Base-by-base conservation (phyloP, 1,140 invertebrate species). In the Diploscapter pachys region DNA sequence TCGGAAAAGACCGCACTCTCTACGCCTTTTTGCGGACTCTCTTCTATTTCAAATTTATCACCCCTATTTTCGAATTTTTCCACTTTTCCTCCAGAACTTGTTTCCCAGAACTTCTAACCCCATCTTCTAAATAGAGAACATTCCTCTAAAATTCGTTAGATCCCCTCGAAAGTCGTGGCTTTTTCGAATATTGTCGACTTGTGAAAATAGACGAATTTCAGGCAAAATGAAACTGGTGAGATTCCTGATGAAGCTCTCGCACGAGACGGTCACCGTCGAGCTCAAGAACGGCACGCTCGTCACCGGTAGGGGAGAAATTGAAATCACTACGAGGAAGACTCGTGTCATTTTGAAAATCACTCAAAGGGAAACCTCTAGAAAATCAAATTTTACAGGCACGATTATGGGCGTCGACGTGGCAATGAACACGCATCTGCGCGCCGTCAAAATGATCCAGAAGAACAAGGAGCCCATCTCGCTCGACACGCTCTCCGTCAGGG, bases 211-310 rank as follows among this genome's bases (percentile, higher is more conserved):
- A 31, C 31, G 31, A 66, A 61, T 74, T 70, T 5, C 70, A 71
- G 63, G 63, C 53, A 76, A 78, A 61, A 84, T 84, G 83, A 84
- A 84, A 77, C 75, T 85, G 48, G 85, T 86, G 50, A 81, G 96
- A 84, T 99, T 99, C 92, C 90, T 99, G 75, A 99, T 99, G 97
- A 99, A 99, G 89, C 88, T 99, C 51, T 98, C 95, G 88, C 97
- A 99, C 87, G 97, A 99, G 88, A 98, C 96, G 11, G 96, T 99
- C 9, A 98, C 95, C 4, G 95, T 99, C 84, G 97, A 99, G 88
- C 86, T 99, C 55, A 99, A 99, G 88, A 99, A 99, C 90, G 96
- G 97, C 3, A 98, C 96, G 65, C 93, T 95, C 86, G 93, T 99
- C 11, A 74, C 61, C 5, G 81, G 75, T 31, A 31, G 31, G 31